Percentiles rank a stretch among this genome's conserved stretches.
Evolutionary conservation across 2,888 invertebrate genomes (phyloP).

Genomic region (Andrena praecox): DNA sequence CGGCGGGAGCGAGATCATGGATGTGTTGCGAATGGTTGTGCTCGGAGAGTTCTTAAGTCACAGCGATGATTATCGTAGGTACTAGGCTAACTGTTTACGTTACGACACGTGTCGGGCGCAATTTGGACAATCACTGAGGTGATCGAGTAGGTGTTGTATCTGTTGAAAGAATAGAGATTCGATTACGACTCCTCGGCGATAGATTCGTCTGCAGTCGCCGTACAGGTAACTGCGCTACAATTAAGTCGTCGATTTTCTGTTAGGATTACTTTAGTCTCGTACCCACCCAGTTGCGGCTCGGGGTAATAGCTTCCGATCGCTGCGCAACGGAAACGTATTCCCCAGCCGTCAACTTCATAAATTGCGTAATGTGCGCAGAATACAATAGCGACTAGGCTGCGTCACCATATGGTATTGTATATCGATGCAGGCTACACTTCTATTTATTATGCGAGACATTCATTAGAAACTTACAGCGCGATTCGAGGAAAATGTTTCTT

Average conservation of each 20-base stretch:
- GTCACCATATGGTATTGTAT: neutral
- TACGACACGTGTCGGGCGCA: no score
- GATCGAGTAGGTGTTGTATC: no score
- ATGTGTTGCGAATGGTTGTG: no score
- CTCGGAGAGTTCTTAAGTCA: no score
- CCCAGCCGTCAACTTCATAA: conserved; percentile 12
- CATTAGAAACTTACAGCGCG: neutral
- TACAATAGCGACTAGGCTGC: neutral
- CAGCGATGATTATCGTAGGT: no score
- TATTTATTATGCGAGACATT: neutral
- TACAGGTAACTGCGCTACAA: conserved; percentile 38
- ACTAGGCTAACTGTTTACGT: no score
- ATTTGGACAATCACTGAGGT: no score
- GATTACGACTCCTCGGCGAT: conserved; percentile 15
- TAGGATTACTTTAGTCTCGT: conserved; percentile 50
- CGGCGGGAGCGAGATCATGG: no score
- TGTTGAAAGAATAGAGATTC: no score
- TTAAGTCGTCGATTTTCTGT: conserved; percentile 61
- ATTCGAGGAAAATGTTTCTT: neutral
- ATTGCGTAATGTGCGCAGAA: conserved; percentile 26
- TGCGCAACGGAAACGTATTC: conserved; percentile 39
- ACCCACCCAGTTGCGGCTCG: conserved; percentile 24
- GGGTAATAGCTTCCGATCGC: conserved; percentile 43
- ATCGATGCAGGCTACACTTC: neutral
- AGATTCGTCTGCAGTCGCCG: conserved; percentile 24